Evolutionary conservation across 1,140 invertebrate genomes (phyloP), one percentile per base, ranked within the genome.

Genomic region (Antheraea mylitta): DNA sequence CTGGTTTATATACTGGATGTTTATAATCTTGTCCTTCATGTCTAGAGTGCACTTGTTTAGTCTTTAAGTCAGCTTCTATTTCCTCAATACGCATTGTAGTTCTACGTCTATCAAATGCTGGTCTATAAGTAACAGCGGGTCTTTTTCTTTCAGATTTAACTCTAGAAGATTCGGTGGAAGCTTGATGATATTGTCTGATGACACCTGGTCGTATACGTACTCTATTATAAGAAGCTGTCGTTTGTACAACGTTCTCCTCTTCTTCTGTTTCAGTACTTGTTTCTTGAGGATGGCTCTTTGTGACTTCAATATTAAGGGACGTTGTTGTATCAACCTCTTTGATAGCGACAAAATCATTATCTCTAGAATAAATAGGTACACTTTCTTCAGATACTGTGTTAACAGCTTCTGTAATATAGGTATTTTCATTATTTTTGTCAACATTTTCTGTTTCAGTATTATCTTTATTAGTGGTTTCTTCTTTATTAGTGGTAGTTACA

Each of bases 81-180:
- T 93, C 92, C 76, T 93, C 92, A 58, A 93, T 93, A 30, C 87
- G 79, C 92, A 93, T 93, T 58, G 92, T 93, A 18, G 92, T 93
- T 68, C 90, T 77, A 10, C 87, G 76, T 70, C 83, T 86, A 70
- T 92, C 86, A 71, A 86, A 93, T 5, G 88, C 84, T 64, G 92
- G 92, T 71, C 91, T 82, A 64, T 92, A 92, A 38, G 92, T 92
- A 22, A 92, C 83, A 22, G 90, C 81, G 8, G 76, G 80, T 67
- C 82, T 83, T 67, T 80, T 81, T 73, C 83, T 81, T 0, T 89
- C 86, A 58, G 70, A 70, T 69, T 84, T 87, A 4, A 67, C 69
- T 80, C 77, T 85, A 5, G 83, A 72, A 16, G 85, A 74, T 71
- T 90, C 88, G 7, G 86, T 82, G 16, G 86, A 80, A 11, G 87